A percentile compares a stretch with the other conserved stretches of the same genome.
Evolutionary conservation across 2,888 invertebrate species (phyloP).

Genomic region (Chouioia cunea): DNA sequence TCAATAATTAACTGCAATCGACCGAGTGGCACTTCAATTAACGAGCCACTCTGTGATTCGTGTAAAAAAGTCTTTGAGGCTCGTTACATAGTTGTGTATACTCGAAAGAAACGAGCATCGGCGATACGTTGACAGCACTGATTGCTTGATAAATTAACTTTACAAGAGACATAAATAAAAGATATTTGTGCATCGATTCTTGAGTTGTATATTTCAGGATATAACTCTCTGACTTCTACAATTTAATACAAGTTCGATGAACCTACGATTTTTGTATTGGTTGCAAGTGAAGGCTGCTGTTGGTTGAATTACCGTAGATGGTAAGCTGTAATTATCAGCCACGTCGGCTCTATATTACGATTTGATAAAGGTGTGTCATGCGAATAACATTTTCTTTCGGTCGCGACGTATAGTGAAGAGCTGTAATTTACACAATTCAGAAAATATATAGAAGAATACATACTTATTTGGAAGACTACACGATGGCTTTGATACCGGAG

Average conservation of each 20-base stretch:
- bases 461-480: too few relatives aligned
- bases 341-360: neutral
- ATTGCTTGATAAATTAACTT: too few relatives aligned
- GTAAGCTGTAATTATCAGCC: conserved; percentile 40
- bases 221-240: too few relatives aligned
- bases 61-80: conserved; percentile 9
- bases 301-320: neutral
- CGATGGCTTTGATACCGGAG: too few relatives aligned
- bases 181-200: too few relatives aligned
- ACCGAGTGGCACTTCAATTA: conserved; percentile 54
- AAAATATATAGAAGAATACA: neutral
- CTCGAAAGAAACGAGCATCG: too few relatives aligned
- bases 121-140: too few relatives aligned
- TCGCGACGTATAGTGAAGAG: too few relatives aligned
- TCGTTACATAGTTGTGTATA: too few relatives aligned
- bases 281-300: neutral
- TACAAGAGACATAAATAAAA: too few relatives aligned
- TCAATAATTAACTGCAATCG: conserved; percentile 54
- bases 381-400: conserved; percentile 6
- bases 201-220: too few relatives aligned
- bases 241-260: too few relatives aligned
- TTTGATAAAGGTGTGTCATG: conserved; percentile 46
- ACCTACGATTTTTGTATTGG: conserved; percentile 37
- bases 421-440: neutral
- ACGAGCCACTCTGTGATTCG: conserved; percentile 34